phyloP scores from a whole-genome alignment of 2,888 invertebrate species.

The Charanyca ferruginea region DNA sequence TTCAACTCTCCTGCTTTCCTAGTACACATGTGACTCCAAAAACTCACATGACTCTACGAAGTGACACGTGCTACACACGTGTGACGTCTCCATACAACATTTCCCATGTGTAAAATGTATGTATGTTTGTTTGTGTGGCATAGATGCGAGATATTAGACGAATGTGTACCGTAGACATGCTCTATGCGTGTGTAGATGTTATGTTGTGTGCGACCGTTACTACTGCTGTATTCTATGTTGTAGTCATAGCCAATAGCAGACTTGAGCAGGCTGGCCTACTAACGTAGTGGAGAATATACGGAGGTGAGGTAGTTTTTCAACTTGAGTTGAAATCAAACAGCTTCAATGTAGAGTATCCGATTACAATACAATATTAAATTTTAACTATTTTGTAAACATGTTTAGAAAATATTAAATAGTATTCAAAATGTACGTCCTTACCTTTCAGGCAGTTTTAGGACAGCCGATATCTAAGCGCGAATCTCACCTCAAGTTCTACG shows the following conservation, averaged over 20 bases:
- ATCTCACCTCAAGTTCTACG: too few species aligned
- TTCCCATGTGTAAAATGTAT: slow-evolving; percentile 56
- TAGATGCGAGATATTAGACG: slow-evolving; percentile 49
- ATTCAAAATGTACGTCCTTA: too few species aligned
- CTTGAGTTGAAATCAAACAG: neutral
- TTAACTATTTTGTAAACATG: too few species aligned
- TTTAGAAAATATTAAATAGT: too few species aligned
- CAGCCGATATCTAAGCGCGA: too few species aligned
- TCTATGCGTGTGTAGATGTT: slow-evolving; percentile 49
- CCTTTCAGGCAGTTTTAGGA: too few species aligned
- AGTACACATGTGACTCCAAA: slow-evolving; percentile 87
- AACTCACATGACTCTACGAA: slow-evolving; percentile 86
- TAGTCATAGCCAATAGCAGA: slow-evolving; percentile 3
- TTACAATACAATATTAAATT: too few species aligned
- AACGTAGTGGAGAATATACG: slow-evolving; percentile 5
- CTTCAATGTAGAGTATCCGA: too few species aligned
- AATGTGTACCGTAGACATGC: slow-evolving; percentile 55
- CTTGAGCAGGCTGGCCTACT: neutral
- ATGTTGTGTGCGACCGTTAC: slow-evolving; percentile 40
- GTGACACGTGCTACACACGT: slow-evolving; percentile 74
- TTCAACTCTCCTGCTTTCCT: slow-evolving; percentile 76
- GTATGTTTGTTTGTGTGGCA: slow-evolving; percentile 63
- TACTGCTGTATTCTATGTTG: slow-evolving; percentile 21
- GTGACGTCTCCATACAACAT: slow-evolving; percentile 55
- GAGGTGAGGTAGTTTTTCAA: neutral